Evolutionary conservation across 2,113 vertebrate species (phyloP), one percentile per base, ranked within the genome.

Genomic region (Cairina moschata): DNA sequence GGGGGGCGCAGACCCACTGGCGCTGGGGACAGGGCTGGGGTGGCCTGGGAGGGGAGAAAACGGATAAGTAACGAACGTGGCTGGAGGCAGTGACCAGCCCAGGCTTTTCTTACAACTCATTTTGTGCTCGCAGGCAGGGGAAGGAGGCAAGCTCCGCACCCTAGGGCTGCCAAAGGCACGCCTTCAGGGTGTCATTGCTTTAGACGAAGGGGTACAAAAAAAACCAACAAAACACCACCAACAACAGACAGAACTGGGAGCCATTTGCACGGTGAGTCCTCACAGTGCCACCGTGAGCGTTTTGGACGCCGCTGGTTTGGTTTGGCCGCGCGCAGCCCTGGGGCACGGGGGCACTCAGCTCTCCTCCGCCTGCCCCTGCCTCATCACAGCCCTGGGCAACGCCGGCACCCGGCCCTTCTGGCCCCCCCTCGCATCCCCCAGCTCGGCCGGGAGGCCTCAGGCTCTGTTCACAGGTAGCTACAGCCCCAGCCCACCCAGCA

Each of bases 1-100:
- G 1, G 23, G 56, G 40, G 46, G 48, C 13, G 4, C 0, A 0
- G 69, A 62, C 9, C 13, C 18, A 31, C 31, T 8, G 16, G 65
- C 5, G 6, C 21, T 25, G 25, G 31, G 17, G 50, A 50, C 55
- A 29, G 68, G 62, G 0, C 50, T 5, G 18, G 17, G 40, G 14
- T 2, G 8, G 46, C 40, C 36, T 50, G 36, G 44, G 29, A 69
- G 16, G 0, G 0, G 60, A 62, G 16, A 75, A 31, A 68, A 66
- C 2, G 22, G 40, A 25, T 2, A 83, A 56, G 34, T 44, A 86
- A 25, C 42, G 73, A 12, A 84, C 31, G 29, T 6, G 12, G 38
- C 23, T 65, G 63, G 68, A 77, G 42, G 44, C 13, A 58, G 73
- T 9, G 31, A 85, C 52, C 55, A 82, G 31, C 62, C 40, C 46